Conservation (phyloP, 2,113 vertebrate genomes). For the Salvator merianae region DNA sequence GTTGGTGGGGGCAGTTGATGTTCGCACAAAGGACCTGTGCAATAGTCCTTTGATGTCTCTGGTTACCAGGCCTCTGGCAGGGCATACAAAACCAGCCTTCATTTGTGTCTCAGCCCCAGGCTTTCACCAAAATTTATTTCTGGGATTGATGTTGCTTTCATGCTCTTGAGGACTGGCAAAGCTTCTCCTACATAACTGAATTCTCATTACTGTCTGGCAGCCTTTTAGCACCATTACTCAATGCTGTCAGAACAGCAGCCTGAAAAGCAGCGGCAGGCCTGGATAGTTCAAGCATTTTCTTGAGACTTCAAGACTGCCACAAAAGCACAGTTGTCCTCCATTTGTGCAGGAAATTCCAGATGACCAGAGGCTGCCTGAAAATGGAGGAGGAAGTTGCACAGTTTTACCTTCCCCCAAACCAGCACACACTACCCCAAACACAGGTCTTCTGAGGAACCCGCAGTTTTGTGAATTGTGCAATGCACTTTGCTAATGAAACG, state of each 20-base stretch:
- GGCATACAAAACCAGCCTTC: constrained; percentile 3
- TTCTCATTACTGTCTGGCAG: constrained; percentile 20
- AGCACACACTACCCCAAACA: too few relatives aligned
- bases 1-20: not conserved
- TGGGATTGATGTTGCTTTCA: not conserved
- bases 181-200: not conserved
- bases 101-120: constrained; percentile 10
- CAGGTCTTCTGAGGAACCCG: too few relatives aligned
- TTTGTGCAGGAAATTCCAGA: not conserved
- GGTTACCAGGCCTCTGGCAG: not conserved
- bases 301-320: not conserved
- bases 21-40: not conserved
- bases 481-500: too few relatives aligned
- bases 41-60: not conserved
- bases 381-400: too few relatives aligned
- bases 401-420: too few relatives aligned
- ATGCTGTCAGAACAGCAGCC: not conserved
- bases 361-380: not conserved
- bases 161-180: not conserved
- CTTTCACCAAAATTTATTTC: constrained; percentile 9
- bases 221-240: not conserved
- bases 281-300: not conserved
- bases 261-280: not conserved
- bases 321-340: not conserved
- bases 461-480: too few relatives aligned